phyloP scores from a whole-genome alignment of 2,113 vertebrate genomes.

The Pterocles orientalis region DNA sequence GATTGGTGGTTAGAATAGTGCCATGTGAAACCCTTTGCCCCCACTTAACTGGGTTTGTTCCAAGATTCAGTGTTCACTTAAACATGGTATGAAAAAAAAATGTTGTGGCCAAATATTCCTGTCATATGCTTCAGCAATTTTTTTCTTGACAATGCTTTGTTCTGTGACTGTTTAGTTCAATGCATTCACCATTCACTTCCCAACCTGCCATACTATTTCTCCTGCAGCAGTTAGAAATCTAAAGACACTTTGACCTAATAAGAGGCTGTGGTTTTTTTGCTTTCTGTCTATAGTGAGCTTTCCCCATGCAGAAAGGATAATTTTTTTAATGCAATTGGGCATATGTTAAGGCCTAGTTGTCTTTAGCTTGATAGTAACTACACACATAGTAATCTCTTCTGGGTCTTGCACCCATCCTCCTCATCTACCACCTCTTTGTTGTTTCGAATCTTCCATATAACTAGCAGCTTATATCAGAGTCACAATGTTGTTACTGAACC shows the following conservation, averaged over 20 bases:
- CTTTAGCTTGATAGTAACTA: neutral
- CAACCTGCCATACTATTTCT: neutral
- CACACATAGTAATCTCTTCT: neutral
- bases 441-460: neutral
- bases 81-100: neutral
- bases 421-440: neutral
- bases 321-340: neutral
- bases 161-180: neutral
- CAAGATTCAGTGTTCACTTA: neutral
- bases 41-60: neutral
- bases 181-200: neutral
- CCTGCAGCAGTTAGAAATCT: neutral
- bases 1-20: neutral
- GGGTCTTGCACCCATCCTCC: neutral
- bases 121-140: neutral
- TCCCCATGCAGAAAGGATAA: neutral
- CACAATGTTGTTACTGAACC: neutral
- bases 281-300: neutral
- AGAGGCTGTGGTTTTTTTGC: neutral
- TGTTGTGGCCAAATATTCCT: neutral
- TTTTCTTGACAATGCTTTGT: neutral
- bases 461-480: neutral
- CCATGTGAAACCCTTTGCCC: neutral
- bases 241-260: neutral
- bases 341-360: neutral